Conservation (phyloP, 2,113 vertebrate genomes). For the Tupaia tana region DNA sequence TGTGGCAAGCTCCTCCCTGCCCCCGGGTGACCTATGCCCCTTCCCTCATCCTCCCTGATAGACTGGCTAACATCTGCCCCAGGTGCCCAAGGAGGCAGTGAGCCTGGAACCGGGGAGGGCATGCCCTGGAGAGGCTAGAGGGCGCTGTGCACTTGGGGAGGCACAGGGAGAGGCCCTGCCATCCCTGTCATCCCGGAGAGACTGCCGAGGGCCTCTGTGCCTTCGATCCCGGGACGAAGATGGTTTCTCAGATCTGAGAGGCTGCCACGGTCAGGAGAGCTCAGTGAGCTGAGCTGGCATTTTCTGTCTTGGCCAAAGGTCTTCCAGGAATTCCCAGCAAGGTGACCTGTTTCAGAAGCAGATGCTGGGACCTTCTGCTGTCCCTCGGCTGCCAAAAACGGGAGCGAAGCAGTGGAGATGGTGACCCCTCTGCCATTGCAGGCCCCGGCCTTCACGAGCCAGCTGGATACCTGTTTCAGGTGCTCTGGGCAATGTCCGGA, state of each 20-base stretch:
- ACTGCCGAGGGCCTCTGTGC: not conserved
- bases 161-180: fast-evolving
- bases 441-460: not conserved
- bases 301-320: not conserved
- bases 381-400: fast-evolving
- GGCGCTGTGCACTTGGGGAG: fast-evolving
- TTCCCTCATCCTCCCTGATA: not conserved
- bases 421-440: not conserved
- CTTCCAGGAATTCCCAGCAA: conserved; percentile 26
- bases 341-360: conserved; percentile 20
- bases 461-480: not conserved
- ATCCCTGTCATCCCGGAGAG: not conserved
- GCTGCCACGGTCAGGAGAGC: fast-evolving
- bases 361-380: not conserved
- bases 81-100: not conserved
- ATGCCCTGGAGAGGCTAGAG: not conserved
- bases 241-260: not conserved
- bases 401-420: fast-evolving
- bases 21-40: not conserved
- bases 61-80: not conserved
- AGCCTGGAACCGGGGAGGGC: not conserved
- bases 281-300: not conserved
- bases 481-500: not conserved
- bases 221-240: not conserved
- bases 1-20: not conserved